Evolutionary conservation across 2,888 invertebrate genomes (phyloP).

Genomic region (Steinernema hermaphroditum): DNA sequence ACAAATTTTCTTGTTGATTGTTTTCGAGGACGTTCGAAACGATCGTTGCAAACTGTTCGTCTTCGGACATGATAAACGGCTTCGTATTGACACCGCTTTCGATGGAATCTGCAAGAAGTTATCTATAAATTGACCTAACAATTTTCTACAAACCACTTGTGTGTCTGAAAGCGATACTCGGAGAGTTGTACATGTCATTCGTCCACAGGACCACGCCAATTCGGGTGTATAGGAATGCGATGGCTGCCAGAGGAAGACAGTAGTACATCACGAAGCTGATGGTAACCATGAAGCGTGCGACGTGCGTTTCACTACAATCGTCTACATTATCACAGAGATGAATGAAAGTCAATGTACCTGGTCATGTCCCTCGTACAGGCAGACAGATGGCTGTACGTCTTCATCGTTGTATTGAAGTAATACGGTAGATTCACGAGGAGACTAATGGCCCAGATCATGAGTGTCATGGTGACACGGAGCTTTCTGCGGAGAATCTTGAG

Average conservation of each 20-base stretch:
- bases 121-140: background rate
- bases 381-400: slow-evolving; percentile 32
- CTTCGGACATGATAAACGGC: background rate
- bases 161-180: background rate
- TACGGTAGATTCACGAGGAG: slow-evolving; percentile 49
- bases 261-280: slow-evolving; percentile 83
- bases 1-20: slow-evolving; percentile 2
- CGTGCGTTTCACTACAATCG: slow-evolving; percentile 35
- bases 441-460: slow-evolving; percentile 36
- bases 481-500: slow-evolving; percentile 55
- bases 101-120: background rate
- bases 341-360: no score
- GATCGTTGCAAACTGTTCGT: background rate
- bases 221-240: slow-evolving; percentile 79
- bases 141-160: no score
- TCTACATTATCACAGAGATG: no score
- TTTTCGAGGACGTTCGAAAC: background rate
- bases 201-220: slow-evolving; percentile 83
- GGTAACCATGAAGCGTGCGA: slow-evolving; percentile 48
- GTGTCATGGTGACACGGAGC: slow-evolving; percentile 49
- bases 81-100: background rate
- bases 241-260: slow-evolving; percentile 79
- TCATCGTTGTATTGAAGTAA: slow-evolving; percentile 49
- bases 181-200: slow-evolving; percentile 61
- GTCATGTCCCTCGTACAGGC: slow-evolving; percentile 44